Percentiles rank a stretch among this genome's conserved stretches.
Conservation (phyloP, 2,888 invertebrate genomes). For the Marasmarcha lunaedactyla region DNA sequence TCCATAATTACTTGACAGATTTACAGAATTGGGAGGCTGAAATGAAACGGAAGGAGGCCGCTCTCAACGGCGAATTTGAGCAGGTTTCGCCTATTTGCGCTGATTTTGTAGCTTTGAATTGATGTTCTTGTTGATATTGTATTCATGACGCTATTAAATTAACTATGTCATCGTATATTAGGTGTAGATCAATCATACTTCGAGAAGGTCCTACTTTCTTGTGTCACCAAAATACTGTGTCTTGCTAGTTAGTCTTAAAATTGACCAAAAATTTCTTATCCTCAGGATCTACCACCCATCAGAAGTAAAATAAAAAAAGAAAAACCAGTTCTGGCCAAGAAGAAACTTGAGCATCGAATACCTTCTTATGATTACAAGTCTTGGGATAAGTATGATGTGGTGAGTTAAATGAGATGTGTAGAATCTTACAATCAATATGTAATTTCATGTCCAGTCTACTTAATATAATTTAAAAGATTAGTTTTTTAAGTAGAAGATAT, state of each 20-base stretch:
- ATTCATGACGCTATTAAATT: slow-evolving; percentile 7
- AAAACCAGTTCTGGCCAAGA: slow-evolving; percentile 32
- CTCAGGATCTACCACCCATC: slow-evolving; percentile 64
- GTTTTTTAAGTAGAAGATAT: too few relatives aligned
- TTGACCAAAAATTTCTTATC: slow-evolving; percentile 5
- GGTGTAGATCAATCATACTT: too few relatives aligned
- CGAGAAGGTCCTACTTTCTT: too few relatives aligned
- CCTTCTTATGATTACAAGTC: slow-evolving; percentile 74
- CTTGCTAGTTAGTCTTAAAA: too few relatives aligned
- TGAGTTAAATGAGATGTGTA: too few relatives aligned
- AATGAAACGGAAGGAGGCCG: slow-evolving; percentile 79
- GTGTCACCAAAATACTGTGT: too few relatives aligned
- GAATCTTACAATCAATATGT: not conserved
- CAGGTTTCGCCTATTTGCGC: slow-evolving; percentile 47
- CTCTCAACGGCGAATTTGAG: slow-evolving; percentile 57
- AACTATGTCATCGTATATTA: too few relatives aligned
- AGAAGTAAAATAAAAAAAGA: slow-evolving; percentile 59
- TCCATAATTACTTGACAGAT: slow-evolving; percentile 78
- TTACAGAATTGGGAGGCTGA: slow-evolving; percentile 78
- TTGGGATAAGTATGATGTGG: slow-evolving; percentile 86
- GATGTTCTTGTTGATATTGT: slow-evolving; percentile 15
- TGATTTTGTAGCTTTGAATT: slow-evolving; percentile 6
- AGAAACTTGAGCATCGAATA: slow-evolving; percentile 57
- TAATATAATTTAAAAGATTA: too few relatives aligned
- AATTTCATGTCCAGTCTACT: not conserved